Conservation (phyloP, 2,113 vertebrate genomes). For the Rhodinocichla rosea region DNA sequence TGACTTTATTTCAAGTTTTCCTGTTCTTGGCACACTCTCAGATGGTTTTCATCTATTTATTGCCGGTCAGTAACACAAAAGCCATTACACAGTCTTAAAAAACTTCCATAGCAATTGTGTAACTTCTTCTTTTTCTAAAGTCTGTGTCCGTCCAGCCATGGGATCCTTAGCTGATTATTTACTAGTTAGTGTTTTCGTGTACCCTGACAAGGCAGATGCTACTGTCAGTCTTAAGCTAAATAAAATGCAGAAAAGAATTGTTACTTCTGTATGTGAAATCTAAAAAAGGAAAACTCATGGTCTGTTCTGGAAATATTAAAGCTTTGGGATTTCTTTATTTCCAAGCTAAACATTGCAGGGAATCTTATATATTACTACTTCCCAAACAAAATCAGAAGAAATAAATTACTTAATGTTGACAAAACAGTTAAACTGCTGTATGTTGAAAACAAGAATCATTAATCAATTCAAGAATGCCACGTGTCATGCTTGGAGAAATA, state of each 20-base stretch:
- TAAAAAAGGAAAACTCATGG: neutral
- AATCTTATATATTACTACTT: neutral
- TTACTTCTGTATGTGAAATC: neutral
- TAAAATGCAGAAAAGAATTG: neutral
- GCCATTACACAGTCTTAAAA: neutral
- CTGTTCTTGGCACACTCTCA: neutral
- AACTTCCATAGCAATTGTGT: neutral
- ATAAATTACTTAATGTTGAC: neutral
- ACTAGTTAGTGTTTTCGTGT: neutral
- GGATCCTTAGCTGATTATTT: neutral
- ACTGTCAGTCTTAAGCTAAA: neutral
- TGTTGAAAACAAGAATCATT: neutral
- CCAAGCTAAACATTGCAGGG: neutral
- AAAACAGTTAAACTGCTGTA: neutral
- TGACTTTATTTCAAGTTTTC: neutral
- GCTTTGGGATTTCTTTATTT: neutral
- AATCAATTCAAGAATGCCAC: neutral
- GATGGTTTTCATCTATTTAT: neutral
- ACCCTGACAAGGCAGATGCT: neutral
- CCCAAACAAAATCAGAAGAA: neutral
- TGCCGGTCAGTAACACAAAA: fast-evolving
- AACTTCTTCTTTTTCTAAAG: neutral
- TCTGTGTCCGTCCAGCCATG: neutral
- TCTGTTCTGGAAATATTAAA: neutral
- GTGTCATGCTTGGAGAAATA: neutral